phyloP scores from a whole-genome alignment of 2,888 invertebrate genomes.

The Phoronis australis region DNA sequence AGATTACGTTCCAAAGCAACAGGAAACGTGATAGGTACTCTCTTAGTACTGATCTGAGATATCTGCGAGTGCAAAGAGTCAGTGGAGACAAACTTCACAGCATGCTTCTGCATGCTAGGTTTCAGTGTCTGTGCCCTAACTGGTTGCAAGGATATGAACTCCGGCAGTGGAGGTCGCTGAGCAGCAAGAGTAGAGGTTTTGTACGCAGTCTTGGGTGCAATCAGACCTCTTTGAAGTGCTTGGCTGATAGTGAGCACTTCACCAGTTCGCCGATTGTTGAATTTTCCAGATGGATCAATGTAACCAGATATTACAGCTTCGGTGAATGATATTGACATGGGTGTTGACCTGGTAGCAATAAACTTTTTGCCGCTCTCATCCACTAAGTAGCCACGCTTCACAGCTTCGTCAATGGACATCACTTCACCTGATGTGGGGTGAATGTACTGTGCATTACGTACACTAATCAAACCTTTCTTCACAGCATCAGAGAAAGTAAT shows the following conservation, averaged over 20 bases:
- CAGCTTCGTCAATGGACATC: conserved; percentile 75
- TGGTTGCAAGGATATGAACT: too few species aligned
- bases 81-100: too few species aligned
- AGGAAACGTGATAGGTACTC: conserved; percentile 1
- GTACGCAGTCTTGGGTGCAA: conserved; percentile 42
- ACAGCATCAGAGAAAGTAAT: conserved; percentile 20
- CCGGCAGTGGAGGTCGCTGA: neutral
- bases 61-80: too few species aligned
- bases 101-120: too few species aligned
- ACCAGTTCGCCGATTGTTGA: conserved; percentile 66
- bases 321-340: conserved; percentile 66
- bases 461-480: conserved; percentile 47
- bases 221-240: conserved; percentile 75
- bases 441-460: conserved; percentile 65
- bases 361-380: conserved; percentile 7
- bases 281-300: conserved; percentile 61
- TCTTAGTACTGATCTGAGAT: too few species aligned
- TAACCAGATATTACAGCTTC: conserved; percentile 85
- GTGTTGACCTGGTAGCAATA: too few species aligned
- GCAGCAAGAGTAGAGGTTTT: neutral
- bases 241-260: conserved; percentile 68
- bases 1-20: neutral
- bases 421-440: conserved; percentile 79
- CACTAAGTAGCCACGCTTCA: conserved; percentile 64
- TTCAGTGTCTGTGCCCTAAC: too few species aligned